Evolutionary conservation across 2,113 vertebrate genomes (phyloP).

Genomic region (Acrocephalus arundinaceus): DNA sequence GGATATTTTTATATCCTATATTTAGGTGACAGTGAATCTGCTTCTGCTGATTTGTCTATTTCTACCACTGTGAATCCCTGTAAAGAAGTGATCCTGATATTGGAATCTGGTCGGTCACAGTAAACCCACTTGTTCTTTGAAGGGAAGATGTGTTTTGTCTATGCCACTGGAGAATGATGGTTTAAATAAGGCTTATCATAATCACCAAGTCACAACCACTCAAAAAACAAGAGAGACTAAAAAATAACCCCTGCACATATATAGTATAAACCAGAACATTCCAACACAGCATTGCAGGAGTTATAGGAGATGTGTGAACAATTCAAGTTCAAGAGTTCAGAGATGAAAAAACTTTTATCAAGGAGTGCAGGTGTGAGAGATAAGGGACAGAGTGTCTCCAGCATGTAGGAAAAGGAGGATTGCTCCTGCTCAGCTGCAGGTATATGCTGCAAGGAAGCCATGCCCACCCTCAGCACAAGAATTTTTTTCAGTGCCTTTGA

Average conservation of each 20-base stretch:
- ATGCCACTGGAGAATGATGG: neutral
- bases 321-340: neutral
- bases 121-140: neutral
- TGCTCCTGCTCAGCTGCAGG: neutral
- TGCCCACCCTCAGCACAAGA: neutral
- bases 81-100: neutral
- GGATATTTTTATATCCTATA: neutral
- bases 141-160: neutral
- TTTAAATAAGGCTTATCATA: neutral
- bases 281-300: neutral
- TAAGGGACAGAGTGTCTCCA: neutral
- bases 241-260: fast-evolving
- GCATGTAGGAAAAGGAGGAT: neutral
- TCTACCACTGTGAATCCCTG: neutral
- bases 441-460: neutral
- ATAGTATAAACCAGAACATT: neutral
- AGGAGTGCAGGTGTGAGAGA: neutral
- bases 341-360: neutral
- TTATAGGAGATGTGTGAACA: neutral
- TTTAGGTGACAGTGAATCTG: neutral
- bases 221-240: neutral
- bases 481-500: neutral
- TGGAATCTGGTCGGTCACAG: neutral
- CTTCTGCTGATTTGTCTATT: neutral
- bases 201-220: neutral